phyloP scores from a whole-genome alignment of 1,140 invertebrate species.

The Stegodyphus dumicola region DNA sequence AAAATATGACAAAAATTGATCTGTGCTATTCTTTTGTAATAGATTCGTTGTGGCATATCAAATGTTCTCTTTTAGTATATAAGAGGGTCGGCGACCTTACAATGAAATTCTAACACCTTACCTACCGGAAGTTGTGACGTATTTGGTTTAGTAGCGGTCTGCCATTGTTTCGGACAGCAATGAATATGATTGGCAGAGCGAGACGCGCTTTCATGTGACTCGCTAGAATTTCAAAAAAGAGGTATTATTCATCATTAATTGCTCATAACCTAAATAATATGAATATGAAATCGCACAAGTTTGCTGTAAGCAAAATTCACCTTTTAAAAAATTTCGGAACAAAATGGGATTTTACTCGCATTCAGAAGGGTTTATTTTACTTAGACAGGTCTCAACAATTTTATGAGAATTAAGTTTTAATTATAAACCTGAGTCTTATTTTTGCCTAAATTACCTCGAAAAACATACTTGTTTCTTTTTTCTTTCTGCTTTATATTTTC shows the following conservation, averaged over 20 bases:
- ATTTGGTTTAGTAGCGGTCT: constrained; percentile 23
- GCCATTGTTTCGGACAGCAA: constrained; percentile 28
- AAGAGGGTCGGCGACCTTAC: constrained; percentile 48
- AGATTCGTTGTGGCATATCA: background rate
- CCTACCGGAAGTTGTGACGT: constrained; percentile 31
- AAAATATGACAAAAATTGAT: background rate
- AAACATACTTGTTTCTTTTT: no score
- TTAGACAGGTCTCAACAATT: no score
- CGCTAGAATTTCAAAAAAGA: constrained; percentile 14
- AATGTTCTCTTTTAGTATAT: constrained; percentile 7
- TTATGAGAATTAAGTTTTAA: no score
- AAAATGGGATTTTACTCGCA: no score
- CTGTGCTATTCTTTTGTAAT: background rate
- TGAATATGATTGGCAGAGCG: constrained; percentile 11
- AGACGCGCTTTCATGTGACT: constrained; percentile 9
- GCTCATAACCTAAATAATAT: no score
- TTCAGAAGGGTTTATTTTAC: no score
- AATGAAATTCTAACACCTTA: constrained; percentile 44
- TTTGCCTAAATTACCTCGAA: no score
- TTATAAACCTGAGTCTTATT: no score
- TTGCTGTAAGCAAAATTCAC: no score
- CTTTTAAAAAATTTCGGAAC: no score
- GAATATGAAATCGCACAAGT: no score
- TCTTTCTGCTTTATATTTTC: no score
- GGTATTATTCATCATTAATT: constrained; percentile 45